A percentile compares a stretch with the other conserved stretches of the same genome.
Evolutionary conservation across 2,888 invertebrate species (phyloP).

Genomic region (Brachylomia viminalis): DNA sequence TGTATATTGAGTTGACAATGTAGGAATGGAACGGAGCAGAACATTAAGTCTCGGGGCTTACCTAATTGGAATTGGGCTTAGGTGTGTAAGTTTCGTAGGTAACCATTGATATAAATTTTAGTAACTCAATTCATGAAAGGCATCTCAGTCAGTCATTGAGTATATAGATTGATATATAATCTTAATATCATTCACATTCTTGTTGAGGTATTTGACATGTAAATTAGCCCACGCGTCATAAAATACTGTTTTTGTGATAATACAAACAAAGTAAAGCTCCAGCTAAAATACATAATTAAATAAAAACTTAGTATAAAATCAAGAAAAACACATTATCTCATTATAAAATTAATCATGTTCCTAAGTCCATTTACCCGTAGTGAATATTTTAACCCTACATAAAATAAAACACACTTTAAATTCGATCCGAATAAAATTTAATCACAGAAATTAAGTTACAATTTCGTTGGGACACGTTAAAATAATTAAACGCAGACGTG

Average conservation of each 20-base stretch:
- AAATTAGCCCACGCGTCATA: too few relatives aligned
- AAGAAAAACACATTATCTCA: not conserved
- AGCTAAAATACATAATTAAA: not conserved
- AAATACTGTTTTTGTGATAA: too few relatives aligned
- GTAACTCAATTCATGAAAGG: not conserved
- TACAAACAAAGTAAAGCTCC: not conserved
- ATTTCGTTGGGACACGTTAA: conserved; percentile 55
- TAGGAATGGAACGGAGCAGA: not conserved
- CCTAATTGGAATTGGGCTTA: not conserved
- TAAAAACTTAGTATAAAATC: not conserved
- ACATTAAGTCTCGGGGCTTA: conserved; percentile 15
- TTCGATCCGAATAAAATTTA: conserved; percentile 45
- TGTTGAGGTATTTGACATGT: too few relatives aligned
- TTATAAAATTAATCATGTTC: not conserved
- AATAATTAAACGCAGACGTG: conserved; percentile 57
- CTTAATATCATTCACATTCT: not conserved
- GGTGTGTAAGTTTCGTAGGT: not conserved
- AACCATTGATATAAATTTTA: not conserved
- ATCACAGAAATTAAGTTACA: conserved; percentile 58
- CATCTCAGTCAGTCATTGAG: too few relatives aligned
- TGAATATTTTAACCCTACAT: conserved; percentile 16
- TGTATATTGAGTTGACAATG: conserved; percentile 4
- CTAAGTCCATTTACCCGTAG: not conserved
- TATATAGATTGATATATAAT: not conserved
- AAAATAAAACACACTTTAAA: conserved; percentile 38